Conservation (phyloP, 2,888 invertebrate species). For the Capitulum mitella region DNA sequence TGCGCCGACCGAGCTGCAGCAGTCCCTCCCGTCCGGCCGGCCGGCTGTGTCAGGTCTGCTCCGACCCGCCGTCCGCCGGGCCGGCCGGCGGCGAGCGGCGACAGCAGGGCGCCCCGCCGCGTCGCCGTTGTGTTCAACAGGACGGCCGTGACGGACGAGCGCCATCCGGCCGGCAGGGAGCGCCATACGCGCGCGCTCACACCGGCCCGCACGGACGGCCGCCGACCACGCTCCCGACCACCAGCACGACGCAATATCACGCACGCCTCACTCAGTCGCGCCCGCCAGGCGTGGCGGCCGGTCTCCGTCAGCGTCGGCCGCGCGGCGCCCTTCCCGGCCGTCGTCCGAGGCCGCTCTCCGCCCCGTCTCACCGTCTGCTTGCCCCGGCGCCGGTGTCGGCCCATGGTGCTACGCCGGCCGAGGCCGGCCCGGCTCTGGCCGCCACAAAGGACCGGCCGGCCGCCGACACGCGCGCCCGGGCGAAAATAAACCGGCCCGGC, state of each 20-base stretch:
- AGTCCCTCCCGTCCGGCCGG: too few species aligned
- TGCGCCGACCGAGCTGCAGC: too few species aligned
- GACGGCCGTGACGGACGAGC: background rate
- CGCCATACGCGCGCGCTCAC: background rate
- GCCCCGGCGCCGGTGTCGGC: background rate
- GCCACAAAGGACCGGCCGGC: background rate
- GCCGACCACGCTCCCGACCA: too few species aligned
- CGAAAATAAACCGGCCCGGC: background rate
- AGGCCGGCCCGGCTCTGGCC: background rate
- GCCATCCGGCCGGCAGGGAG: background rate
- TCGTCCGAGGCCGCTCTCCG: background rate
- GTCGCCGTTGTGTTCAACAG: too few species aligned
- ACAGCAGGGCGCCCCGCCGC: background rate
- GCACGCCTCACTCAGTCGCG: too few species aligned
- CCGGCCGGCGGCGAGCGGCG: background rate
- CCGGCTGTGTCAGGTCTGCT: background rate
- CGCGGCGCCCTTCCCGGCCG: too few species aligned
- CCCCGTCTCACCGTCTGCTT: background rate
- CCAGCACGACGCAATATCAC: too few species aligned
- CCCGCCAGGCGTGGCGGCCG: too few species aligned
- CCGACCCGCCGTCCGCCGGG: background rate
- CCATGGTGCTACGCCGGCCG: background rate
- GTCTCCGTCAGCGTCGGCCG: too few species aligned
- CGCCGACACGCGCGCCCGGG: background rate
- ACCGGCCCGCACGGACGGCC: background rate